phyloP scores from a whole-genome alignment of 2,113 vertebrate species.

The Gasterosteus aculeatus region DNA sequence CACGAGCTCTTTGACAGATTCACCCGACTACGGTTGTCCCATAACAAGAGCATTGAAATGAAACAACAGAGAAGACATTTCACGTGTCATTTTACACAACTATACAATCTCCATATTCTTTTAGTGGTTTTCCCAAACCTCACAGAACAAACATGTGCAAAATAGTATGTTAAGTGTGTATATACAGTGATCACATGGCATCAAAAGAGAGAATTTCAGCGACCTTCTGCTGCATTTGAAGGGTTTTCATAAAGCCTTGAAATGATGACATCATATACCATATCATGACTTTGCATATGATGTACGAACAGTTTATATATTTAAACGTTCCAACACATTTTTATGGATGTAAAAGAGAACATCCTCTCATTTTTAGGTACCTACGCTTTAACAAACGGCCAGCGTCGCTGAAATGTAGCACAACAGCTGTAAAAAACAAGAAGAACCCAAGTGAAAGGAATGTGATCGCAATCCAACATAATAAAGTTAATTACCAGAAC shows the following conservation, averaged over 20 bases:
- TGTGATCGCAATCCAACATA: not conserved
- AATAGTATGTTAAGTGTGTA: conserved; percentile 14
- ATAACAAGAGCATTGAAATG: not conserved
- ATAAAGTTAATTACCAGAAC: not conserved
- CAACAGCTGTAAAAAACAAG: not conserved
- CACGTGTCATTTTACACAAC: not conserved
- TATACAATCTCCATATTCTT: not conserved
- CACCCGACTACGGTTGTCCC: not conserved
- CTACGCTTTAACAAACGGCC: not conserved
- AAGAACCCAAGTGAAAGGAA: not conserved
- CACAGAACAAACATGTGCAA: conserved; percentile 43
- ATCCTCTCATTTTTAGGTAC: not conserved
- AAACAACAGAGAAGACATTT: conserved; percentile 2
- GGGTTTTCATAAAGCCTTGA: not conserved
- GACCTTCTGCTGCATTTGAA: not conserved
- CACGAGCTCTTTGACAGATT: not conserved
- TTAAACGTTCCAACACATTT: not conserved
- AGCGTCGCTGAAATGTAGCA: not conserved
- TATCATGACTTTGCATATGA: too few relatives aligned
- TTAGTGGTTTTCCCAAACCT: conserved; percentile 42
- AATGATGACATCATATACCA: not conserved
- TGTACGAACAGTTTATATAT: too few relatives aligned
- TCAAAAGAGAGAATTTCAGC: conserved; percentile 1
- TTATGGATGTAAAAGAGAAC: not conserved
- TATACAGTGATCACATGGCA: conserved; percentile 21